These are phyloP conservation scores for Lissocephala sabroskyi DNA, from an alignment of 2,888 invertebrate species.

Conservation along the genomic window DNA sequence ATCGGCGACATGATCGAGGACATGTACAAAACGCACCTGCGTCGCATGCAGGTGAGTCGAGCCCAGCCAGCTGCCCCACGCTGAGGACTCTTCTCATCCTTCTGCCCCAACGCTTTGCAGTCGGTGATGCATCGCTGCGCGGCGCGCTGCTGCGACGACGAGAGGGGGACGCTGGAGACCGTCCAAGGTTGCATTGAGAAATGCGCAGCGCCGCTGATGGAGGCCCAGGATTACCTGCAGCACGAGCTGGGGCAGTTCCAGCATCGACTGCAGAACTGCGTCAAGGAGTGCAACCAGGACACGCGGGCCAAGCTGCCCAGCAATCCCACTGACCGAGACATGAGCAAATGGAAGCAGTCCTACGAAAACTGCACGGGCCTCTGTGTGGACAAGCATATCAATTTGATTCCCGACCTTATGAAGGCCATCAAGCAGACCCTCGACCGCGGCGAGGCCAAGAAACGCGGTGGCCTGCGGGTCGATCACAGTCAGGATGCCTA, in stretches of 20 bases:
- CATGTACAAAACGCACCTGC: conserved; percentile 57
- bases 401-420: conserved; percentile 56
- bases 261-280: conserved; percentile 51
- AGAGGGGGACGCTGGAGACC: conserved; percentile 48
- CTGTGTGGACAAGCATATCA: conserved; percentile 63
- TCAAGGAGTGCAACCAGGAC: conserved; percentile 59
- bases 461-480: conserved; percentile 11
- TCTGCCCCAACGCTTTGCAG: conserved; percentile 15
- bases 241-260: conserved; percentile 63
- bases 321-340: conserved; percentile 44
- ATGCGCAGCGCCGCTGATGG: conserved; percentile 56
- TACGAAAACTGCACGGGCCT: conserved; percentile 58
- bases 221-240: conserved; percentile 64
- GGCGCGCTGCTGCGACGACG: conserved; percentile 56
- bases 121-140: conserved; percentile 63
- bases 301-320: conserved; percentile 38
- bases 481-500: background rate
- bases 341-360: conserved; percentile 48
- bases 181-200: conserved; percentile 66
- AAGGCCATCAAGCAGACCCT: conserved; percentile 57
- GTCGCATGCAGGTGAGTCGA: conserved; percentile 60
- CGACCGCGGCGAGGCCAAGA: conserved; percentile 45
- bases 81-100: too few species aligned
- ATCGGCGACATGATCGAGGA: conserved; percentile 64
- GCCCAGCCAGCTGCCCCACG: too few species aligned